A percentile compares a stretch with the other conserved stretches of the same genome.
These are phyloP conservation scores for Hylaea fasciaria DNA, from an alignment of 2,888 invertebrate species.

Conservation along the genomic window DNA sequence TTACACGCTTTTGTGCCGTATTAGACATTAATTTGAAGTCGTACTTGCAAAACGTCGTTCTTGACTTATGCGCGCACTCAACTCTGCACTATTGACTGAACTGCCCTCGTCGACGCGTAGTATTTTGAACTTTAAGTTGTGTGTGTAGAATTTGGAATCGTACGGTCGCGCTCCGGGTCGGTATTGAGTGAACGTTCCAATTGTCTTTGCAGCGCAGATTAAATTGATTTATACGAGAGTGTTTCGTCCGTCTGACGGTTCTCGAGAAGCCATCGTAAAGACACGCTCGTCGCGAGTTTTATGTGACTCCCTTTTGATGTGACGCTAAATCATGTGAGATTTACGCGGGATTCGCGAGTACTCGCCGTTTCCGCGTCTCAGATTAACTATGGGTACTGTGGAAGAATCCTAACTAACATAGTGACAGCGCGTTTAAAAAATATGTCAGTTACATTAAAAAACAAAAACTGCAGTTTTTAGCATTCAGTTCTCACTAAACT, in stretches of 20 bases:
- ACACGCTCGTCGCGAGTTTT: conserved; percentile 60
- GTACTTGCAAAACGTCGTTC: conserved; percentile 56
- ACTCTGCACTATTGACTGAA: conserved; percentile 49
- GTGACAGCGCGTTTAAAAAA: too few relatives aligned
- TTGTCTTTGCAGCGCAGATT: conserved; percentile 75
- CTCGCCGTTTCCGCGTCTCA: conserved; percentile 56
- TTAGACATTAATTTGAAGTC: conserved; percentile 66
- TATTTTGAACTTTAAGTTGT: conserved; percentile 37
- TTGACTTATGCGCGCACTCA: conserved; percentile 70
- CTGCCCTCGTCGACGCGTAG: conserved; percentile 29
- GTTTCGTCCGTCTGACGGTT: conserved; percentile 70
- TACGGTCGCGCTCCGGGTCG: conserved; percentile 27
- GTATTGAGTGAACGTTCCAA: conserved; percentile 56
- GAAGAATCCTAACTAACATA: neutral
- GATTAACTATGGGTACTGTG: conserved; percentile 27
- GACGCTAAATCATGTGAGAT: conserved; percentile 68
- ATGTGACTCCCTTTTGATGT: conserved; percentile 67
- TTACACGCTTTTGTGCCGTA: conserved; percentile 71
- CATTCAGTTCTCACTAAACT: too few relatives aligned
- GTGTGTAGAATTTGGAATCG: conserved; percentile 30
- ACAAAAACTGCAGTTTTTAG: too few relatives aligned
- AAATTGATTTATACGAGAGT: conserved; percentile 79
- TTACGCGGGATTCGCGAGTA: conserved; percentile 54
- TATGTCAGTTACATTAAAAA: too few relatives aligned
- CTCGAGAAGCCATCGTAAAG: conserved; percentile 72